Base-by-base conservation (phyloP, 2,888 invertebrate species). In the Himalopsyche kuldschensis region DNA sequence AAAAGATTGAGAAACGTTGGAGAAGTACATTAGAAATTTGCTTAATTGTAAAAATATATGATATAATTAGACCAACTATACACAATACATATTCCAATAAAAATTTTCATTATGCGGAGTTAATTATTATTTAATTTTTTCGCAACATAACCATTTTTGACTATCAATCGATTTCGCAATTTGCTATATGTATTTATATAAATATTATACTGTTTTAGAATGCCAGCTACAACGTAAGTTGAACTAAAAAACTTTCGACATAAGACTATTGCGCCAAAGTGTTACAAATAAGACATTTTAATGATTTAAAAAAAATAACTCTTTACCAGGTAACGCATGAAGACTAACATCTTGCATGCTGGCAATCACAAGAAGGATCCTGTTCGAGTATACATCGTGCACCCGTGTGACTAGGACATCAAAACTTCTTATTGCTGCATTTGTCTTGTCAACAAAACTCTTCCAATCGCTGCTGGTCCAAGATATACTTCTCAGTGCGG, bases 401-500 rank as follows among this genome's bases (percentile, higher is more conserved):
- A 97, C 96, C 87, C 97, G 94, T 17, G 94, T 94, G 10, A 94
- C 94, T 87, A 95, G 89, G 20, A 93, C 93, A 87, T 97, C 96
- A 88, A 98, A 97, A 82, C 95, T 94, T 86, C 95, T 94, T 31
- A 98, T 95, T 27, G 96, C 95, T 55, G 94, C 92, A 86, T 95
- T 95, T 31, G 96, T 96, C 81, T 93, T 93, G 84, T 95, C 94
- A 85, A 96, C 94, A 89, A 96, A 98, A 82, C 92, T 92, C 83
- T 94, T 93, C 95, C 98, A 97, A 86, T 95, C 94, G 20, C 95
- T 93, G 85, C 96, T 95, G 0, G 97, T 97, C 98, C 98, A 99
- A 46, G 95, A 95, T 17, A 98, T 93, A 15, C 93, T 93, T 30
- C 93, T 94, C 35, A 98, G 90, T 0, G 96, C 98, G 0, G 98